Evolutionary conservation across 2,113 vertebrate species (phyloP), one percentile per base, ranked within the genome.

Genomic region (Edolisoma coerulescens): DNA sequence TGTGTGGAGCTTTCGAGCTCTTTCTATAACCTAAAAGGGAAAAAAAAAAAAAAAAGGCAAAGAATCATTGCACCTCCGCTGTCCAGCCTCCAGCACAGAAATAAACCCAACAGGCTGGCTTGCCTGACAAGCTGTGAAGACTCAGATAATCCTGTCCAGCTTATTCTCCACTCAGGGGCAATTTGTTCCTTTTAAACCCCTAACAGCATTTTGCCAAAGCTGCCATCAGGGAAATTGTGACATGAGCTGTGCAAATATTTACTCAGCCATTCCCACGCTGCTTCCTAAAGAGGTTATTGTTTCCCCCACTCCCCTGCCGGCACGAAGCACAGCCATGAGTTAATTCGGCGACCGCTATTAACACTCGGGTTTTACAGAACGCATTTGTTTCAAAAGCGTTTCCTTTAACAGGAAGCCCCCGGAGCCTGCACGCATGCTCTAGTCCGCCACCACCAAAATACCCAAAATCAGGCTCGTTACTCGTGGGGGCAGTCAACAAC

Each of bases 401-500:
- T 18, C 18, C 19, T 16, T 39, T 30, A 9, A 15, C 7, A 15
- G 22, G 23, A 42, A 33, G 10, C 16, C 32, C 8, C 2, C 3
- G 11, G 4, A 21, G 12, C 6, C 4, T 17, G 8, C 28, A 13
- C 13, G 33, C 49, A 13, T 14, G 11, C 35, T 42, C 22, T 11
- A 10, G 9, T n/a, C 54, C 5, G 3, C 42, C 30, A 7, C 16
- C 21, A 21, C 7, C 23, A 69, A 53, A 84, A 32, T 0, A n/a
- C 1, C 9, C 11, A 16, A 85, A 87, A 77, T 5, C 0, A 5
- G 1, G 0, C 3, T 5, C 0, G 0, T 4, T 5, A 4, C 6
- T 20, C 3, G 3, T 0, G 2, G 4, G 9, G 1, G 3, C 14
- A 0, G 2, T 1, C 10, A 10, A 11, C 10, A 22, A 2, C 9